phyloP scores from a whole-genome alignment of 2,113 vertebrate species.

The Odontophorus gujanensis region DNA sequence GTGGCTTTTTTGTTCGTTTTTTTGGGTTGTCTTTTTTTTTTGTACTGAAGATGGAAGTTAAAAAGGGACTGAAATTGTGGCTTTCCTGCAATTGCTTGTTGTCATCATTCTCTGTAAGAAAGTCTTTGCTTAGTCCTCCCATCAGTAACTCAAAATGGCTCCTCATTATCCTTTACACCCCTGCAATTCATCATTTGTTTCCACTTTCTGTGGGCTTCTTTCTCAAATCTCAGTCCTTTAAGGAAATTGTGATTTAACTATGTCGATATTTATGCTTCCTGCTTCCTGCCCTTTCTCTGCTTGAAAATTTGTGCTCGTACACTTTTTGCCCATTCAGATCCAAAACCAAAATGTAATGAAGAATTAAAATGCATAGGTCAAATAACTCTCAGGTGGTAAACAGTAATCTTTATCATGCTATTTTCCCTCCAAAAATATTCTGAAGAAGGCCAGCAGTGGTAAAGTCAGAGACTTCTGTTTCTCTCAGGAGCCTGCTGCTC shows the following conservation, averaged over 20 bases:
- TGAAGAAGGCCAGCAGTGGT: neutral
- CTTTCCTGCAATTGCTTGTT: neutral
- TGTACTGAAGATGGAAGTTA: neutral
- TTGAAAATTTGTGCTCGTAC: neutral
- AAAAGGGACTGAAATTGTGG: neutral
- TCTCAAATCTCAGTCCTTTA: neutral
- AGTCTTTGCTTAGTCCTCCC: neutral
- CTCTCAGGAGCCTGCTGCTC: neutral
- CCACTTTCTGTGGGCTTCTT: neutral
- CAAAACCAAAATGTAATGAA: neutral
- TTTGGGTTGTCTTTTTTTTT: neutral
- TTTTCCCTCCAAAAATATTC: neutral
- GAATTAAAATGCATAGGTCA: neutral
- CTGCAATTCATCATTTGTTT: neutral
- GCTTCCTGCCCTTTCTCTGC: neutral
- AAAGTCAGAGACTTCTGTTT: neutral
- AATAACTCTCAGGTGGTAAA: neutral
- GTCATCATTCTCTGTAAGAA: neutral
- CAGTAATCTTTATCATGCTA: neutral
- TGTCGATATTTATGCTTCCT: neutral
- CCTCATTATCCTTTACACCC: neutral
- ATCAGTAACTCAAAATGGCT: neutral
- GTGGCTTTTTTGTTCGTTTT: too few species aligned
- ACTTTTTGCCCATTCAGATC: neutral
- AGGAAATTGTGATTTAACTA: neutral